Evolutionary conservation across 2,888 invertebrate genomes (phyloP), one percentile per base, ranked within the genome.

Genomic region (Ornithoptera alexandrae): DNA sequence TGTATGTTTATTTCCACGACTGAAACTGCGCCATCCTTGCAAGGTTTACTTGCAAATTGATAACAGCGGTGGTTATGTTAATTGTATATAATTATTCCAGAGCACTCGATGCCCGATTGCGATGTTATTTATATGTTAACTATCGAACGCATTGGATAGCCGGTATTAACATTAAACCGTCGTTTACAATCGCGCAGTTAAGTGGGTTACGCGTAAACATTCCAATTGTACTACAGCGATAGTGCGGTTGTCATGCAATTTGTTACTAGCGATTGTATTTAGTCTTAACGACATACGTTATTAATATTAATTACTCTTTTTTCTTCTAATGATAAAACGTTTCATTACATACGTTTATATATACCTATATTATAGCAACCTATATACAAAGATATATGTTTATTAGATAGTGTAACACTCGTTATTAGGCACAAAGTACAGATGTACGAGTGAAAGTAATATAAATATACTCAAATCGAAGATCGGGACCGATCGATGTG

Each of bases 101-200:
- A 58, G 24, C 58, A 58, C 22, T 58, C 57, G 56, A 57, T 46
- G 42, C 57, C 17, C 62, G 68, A 53, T 69, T 42, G 56, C 42
- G 3, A 20, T 18, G 42, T 65, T 69, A 69, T 65, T 65, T 61
- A 69, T 69, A 61, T 60, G 56, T 22, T 57, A 46, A 69, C 56
- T 65, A 65, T 15, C 36, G 30, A 17, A 39, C 56, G 42, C 59
- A 20, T 61, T 65, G 61, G 65, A 69, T 69, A 69, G 61, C 61
- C 18, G 2, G 53, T 20, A 65, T 69, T 69, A 53, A 69, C 69
- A 69, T 69, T 61, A 65, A 69, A 61, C 64, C 2, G 61, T 69
- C 69, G 69, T 65, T 56, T 65, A 61, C 61, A 56, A 64, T 62
- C 58, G 17, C 8, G 22, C 46, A 10, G 50, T 56, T 7, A 65